Conservation (phyloP, 2,113 vertebrate species). For the Sylvilagus bachmani region DNA sequence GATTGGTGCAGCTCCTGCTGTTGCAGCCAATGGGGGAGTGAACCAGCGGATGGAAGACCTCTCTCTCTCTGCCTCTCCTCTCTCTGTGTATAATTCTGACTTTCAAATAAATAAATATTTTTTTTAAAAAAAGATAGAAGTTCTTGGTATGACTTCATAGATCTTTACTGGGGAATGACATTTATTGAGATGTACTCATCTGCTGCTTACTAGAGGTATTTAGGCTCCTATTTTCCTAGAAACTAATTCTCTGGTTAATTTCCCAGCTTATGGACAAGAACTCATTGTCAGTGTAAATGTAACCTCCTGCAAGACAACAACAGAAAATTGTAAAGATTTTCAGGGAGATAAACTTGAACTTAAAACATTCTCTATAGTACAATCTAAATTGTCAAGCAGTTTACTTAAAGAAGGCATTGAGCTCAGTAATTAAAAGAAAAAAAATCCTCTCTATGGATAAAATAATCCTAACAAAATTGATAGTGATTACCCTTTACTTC, state of each 20-base stretch:
- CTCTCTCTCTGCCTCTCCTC: too few relatives aligned
- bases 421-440: neutral
- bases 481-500: neutral
- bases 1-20: too few relatives aligned
- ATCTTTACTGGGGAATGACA: neutral
- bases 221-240: neutral
- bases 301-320: neutral
- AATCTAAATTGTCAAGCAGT: neutral
- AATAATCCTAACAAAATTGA: constrained; percentile 47
- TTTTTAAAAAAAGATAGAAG: too few relatives aligned
- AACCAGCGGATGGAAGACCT: too few relatives aligned
- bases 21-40: too few relatives aligned
- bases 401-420: neutral
- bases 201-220: neutral
- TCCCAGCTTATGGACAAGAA: neutral
- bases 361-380: neutral
- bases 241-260: neutral
- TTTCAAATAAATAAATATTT: too few relatives aligned
- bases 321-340: neutral
- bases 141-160: neutral
- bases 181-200: neutral
- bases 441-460: neutral
- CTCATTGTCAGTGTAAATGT: neutral
- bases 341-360: neutral
- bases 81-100: too few relatives aligned